Evolutionary conservation across 1,140 invertebrate genomes (phyloP).

Genomic region (Carposina sasakii): DNA sequence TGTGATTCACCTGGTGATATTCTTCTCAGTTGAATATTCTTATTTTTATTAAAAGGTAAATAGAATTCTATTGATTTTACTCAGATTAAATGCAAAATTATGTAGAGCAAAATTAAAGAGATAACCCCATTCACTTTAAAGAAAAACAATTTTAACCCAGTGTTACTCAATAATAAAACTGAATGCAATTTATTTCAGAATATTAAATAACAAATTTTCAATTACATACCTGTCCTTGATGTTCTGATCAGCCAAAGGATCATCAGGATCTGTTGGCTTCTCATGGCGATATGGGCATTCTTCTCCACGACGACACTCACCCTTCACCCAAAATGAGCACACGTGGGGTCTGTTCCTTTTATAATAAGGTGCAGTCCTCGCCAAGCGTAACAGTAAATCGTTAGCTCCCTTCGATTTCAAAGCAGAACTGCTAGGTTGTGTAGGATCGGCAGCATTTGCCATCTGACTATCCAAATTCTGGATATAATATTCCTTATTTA

Average conservation of each 20-base stretch:
- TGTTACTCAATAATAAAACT: too few species aligned
- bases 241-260: constrained; percentile 99
- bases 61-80: too few species aligned
- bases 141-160: too few species aligned
- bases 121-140: too few species aligned
- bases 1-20: too few species aligned
- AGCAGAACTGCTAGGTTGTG: constrained; percentile 76
- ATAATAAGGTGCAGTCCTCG: constrained; percentile 98
- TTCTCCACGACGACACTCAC: constrained; percentile 98
- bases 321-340: constrained; percentile 99
- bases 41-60: too few species aligned
- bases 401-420: constrained; percentile 85
- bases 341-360: constrained; percentile 99
- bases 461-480: constrained; percentile 92
- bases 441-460: constrained; percentile 75
- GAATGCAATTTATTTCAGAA: too few species aligned
- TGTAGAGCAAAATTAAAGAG: too few species aligned
- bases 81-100: too few species aligned
- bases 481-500: constrained; percentile 99
- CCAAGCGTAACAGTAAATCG: constrained; percentile 95
- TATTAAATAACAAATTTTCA: too few species aligned
- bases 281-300: constrained; percentile 99
- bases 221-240: constrained; percentile 88
- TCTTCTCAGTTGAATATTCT: too few species aligned
- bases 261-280: constrained; percentile 99